These are phyloP conservation scores for Pandemis corylana DNA, from an alignment of 2,888 invertebrate genomes.

Conservation along the genomic window DNA sequence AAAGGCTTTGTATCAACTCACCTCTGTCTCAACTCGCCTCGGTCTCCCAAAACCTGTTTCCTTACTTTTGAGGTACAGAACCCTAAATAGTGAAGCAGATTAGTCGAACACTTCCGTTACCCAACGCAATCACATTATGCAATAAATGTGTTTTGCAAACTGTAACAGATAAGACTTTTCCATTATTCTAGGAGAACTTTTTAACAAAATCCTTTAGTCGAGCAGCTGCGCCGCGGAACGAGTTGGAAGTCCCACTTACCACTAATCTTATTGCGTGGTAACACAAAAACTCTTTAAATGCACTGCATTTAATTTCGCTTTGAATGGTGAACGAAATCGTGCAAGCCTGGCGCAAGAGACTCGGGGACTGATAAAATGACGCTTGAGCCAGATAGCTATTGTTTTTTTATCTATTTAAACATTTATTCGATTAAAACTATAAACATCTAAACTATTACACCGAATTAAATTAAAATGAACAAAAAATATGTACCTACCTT, in stretches of 20 bases:
- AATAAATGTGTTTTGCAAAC: constrained; percentile 16
- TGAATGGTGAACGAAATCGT: constrained; percentile 47
- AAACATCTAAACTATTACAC: no score
- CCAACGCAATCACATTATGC: constrained; percentile 14
- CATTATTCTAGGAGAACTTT: constrained; percentile 33
- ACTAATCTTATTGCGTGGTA: constrained; percentile 46
- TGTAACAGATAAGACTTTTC: constrained; percentile 22
- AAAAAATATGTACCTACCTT: no score
- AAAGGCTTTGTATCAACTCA: no score
- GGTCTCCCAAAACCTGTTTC: no score
- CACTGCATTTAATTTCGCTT: constrained; percentile 44
- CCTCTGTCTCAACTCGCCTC: no score
- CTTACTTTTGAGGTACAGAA: no score
- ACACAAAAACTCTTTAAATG: constrained; percentile 46
- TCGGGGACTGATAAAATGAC: constrained; percentile 39
- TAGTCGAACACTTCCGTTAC: no score
- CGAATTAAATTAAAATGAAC: no score
- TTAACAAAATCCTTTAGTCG: constrained; percentile 29
- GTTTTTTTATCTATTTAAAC: not conserved
- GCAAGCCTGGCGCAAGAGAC: constrained; percentile 44
- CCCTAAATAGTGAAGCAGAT: no score
- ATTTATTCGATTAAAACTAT: no score
- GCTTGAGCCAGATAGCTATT: not conserved
- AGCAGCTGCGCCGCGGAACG: constrained; percentile 17
- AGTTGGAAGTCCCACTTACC: constrained; percentile 41